Evolutionary conservation across 2,888 invertebrate genomes (phyloP).

Genomic region (Polylopha cassiicola): DNA sequence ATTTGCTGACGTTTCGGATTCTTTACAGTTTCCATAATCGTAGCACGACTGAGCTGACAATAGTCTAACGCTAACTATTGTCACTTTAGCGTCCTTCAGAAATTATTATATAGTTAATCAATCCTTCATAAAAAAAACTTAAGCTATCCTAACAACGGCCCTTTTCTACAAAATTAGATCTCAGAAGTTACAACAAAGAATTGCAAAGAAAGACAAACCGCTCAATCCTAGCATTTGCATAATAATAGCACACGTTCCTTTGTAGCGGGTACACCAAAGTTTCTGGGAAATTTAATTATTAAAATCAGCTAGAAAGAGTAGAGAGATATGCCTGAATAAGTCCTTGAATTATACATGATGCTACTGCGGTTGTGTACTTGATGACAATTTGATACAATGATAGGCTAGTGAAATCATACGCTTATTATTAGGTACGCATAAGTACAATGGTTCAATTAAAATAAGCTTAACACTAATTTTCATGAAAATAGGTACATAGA

Average conservation of each 20-base stretch:
- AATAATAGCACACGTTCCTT: slow-evolving; percentile 33
- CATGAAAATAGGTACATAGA: too few species aligned
- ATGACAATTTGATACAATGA: slow-evolving; percentile 5
- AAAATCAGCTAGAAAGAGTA: slow-evolving; percentile 32
- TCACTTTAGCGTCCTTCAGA: too few species aligned
- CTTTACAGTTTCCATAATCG: too few species aligned
- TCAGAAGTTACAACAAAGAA: slow-evolving; percentile 24
- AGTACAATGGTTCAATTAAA: too few species aligned
- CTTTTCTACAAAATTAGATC: slow-evolving; percentile 11
- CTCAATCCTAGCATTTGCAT: slow-evolving; percentile 32
- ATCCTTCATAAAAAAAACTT: too few species aligned
- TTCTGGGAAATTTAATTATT: slow-evolving; percentile 38
- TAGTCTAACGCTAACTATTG: too few species aligned
- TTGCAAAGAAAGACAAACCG: slow-evolving; percentile 21
- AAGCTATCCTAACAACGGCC: background rate
- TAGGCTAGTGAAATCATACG: too few species aligned
- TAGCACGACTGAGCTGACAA: too few species aligned
- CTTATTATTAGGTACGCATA: too few species aligned
- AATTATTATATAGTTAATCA: too few species aligned
- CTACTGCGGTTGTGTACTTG: slow-evolving; percentile 7
- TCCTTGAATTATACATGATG: slow-evolving; percentile 14
- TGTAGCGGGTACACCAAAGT: slow-evolving; percentile 27
- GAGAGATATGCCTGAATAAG: slow-evolving; percentile 16
- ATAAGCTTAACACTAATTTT: too few species aligned
- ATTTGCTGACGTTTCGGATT: too few species aligned